Evolutionary conservation across 2,797 vertebrate genomes (phyloP).

Genomic region (Mallotus villosus): DNA sequence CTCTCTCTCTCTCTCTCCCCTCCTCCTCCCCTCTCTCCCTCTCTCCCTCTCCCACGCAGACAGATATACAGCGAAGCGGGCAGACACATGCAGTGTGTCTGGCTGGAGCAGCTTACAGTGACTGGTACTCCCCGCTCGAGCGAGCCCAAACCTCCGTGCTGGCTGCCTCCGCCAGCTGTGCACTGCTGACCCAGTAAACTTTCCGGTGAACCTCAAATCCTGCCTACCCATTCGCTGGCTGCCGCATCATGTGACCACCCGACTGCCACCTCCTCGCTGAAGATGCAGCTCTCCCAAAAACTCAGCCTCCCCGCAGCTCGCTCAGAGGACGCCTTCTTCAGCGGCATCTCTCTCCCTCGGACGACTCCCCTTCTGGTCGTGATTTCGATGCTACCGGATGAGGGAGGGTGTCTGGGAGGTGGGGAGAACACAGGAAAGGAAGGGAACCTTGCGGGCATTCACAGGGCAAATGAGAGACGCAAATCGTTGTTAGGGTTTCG

Average conservation of each 20-base stretch:
- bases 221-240: slow-evolving; percentile 66
- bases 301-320: slow-evolving; percentile 25
- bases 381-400: no score
- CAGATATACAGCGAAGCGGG: not conserved
- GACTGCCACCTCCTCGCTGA: slow-evolving; percentile 19
- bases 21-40: not conserved
- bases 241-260: slow-evolving; percentile 37
- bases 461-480: slow-evolving; percentile 17
- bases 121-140: not conserved
- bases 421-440: not conserved
- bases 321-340: not conserved
- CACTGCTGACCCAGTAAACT: slow-evolving; percentile 69
- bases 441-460: not conserved
- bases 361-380: not conserved
- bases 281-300: slow-evolving; percentile 43
- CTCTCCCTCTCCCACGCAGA: not conserved
- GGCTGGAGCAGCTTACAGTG: not conserved
- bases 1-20: slow-evolving; percentile 21
- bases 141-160: slow-evolving; percentile 38
- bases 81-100: slow-evolving; percentile 28
- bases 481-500: slow-evolving; percentile 21
- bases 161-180: slow-evolving; percentile 53
- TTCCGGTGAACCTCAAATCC: slow-evolving; percentile 63
- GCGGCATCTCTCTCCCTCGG: not conserved
- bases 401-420: not conserved